Base-by-base conservation (phyloP, 2,888 invertebrate genomes). In the Platycnemis pennipes region DNA sequence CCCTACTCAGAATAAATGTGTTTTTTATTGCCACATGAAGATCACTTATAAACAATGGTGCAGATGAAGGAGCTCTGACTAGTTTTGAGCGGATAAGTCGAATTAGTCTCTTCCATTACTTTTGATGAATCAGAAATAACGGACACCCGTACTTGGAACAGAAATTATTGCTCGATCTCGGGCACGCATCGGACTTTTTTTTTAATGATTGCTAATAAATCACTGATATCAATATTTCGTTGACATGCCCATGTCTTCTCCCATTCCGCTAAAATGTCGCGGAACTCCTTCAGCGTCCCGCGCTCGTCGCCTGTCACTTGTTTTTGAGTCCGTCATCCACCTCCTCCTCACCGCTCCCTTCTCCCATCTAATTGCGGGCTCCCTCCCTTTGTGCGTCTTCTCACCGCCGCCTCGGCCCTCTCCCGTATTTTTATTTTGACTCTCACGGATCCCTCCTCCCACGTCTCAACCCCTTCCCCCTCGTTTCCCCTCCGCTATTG, bases 391-490 rank as follows among this genome's bases (percentile, higher is more conserved):
- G 77, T n/a, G 77, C 31, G 77, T 16, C 77, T 77, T 26, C 77
- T 37, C 77, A 7, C 26, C 63, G 63, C 63, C 63, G 63, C 26
- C 53, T 42, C 42, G 44, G 86, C 42, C 49, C 37, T 88, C 46
- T 37, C 46, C 37, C n/a, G 11, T 37, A 37, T 5, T 89, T 56
- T 37, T 89, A 31, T 89, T 42, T 63, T 53, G 16, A 31, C 46
- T 49, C 89, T 89, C 89, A 37, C 42, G 16, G 77, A 77, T 77
- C 63, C 42, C 53, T 37, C 49, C 63, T 42, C n/a, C 77, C 77
- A 7, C 88, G 19, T n/a, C 87, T 88, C 31, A 46, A 31, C 49
- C 3, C 49, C 31, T 31, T 49, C 26, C 45, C 49, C 49, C 26
- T 88, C 22, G 22, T 31, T 88, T 88, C 16, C 88, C 44, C 88